A percentile compares a stretch with the other conserved stretches of the same genome.
phyloP scores from a whole-genome alignment of 2,888 invertebrate species.

The Agriotes lineatus region DNA sequence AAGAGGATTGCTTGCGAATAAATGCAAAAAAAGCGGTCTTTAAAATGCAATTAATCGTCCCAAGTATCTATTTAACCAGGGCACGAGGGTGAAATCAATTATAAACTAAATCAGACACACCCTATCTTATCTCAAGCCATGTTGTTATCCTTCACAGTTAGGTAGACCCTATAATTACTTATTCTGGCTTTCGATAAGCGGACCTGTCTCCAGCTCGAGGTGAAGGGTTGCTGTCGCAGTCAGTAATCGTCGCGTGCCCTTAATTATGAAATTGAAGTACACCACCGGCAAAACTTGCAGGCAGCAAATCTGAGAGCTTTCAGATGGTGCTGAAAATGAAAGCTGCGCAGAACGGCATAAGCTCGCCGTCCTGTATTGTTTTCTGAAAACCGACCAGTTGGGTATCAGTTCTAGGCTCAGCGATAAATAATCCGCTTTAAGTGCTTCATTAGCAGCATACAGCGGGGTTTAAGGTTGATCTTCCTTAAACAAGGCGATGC shows the following conservation, averaged over 20 bases:
- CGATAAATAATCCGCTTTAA: conserved; percentile 30
- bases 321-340: conserved; percentile 10
- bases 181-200: conserved; percentile 37
- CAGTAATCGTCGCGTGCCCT: conserved; percentile 20
- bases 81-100: conserved; percentile 33
- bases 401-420: conserved; percentile 20
- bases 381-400: conserved; percentile 7
- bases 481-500: conserved; percentile 6
- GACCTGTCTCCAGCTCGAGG: conserved; percentile 25
- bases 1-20: neutral
- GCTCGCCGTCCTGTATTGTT: conserved; percentile 14
- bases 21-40: neutral
- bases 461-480: conserved; percentile 9
- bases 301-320: conserved; percentile 1
- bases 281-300: neutral
- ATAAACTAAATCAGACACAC: conserved; percentile 36
- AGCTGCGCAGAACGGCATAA: neutral
- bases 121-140: conserved; percentile 34
- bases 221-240: conserved; percentile 17
- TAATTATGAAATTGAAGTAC: conserved; percentile 12
- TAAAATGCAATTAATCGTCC: conserved; percentile 6
- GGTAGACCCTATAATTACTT: conserved; percentile 46
- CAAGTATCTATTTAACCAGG: conserved; percentile 15
- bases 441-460: conserved; percentile 22
- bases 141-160: conserved; percentile 32